Evolutionary conservation across 2,113 vertebrate species (phyloP).

Genomic region (Podocnemis expansa): DNA sequence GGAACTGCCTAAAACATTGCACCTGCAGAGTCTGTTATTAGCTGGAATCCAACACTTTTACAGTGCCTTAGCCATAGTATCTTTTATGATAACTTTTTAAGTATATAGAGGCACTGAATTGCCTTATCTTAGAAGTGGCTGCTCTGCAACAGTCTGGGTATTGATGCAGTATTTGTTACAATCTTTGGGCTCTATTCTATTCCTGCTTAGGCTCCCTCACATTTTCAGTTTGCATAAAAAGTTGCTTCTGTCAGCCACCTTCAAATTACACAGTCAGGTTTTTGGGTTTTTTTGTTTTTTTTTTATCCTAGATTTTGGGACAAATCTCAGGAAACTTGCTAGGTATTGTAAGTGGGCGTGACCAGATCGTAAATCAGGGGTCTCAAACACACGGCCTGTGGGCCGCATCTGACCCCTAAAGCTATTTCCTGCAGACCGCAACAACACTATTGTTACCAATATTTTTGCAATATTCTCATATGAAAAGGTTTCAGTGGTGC

Average conservation of each 20-base stretch:
- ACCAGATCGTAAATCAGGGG: no score
- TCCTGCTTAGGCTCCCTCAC: background rate
- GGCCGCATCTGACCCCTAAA: no score
- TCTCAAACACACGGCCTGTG: no score
- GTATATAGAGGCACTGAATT: background rate
- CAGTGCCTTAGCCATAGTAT: background rate
- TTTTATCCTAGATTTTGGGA: background rate
- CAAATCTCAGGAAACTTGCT: background rate
- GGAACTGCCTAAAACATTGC: background rate
- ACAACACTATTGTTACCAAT: no score
- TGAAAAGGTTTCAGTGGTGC: no score
- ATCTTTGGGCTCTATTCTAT: background rate
- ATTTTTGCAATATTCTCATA: no score
- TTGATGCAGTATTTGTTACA: background rate
- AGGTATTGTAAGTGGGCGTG: background rate
- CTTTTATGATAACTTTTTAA: background rate
- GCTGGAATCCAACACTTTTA: background rate
- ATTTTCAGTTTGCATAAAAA: fast-evolving
- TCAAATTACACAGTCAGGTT: background rate
- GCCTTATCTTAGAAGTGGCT: background rate
- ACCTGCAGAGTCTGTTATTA: background rate
- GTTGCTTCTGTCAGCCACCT: background rate
- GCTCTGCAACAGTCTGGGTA: background rate
- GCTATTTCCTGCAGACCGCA: no score
- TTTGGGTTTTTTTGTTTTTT: no score